Percentiles rank a stretch among this genome's conserved stretches.
Conservation (phyloP, 1,140 invertebrate genomes). For the Xylocopa sonorina region DNA sequence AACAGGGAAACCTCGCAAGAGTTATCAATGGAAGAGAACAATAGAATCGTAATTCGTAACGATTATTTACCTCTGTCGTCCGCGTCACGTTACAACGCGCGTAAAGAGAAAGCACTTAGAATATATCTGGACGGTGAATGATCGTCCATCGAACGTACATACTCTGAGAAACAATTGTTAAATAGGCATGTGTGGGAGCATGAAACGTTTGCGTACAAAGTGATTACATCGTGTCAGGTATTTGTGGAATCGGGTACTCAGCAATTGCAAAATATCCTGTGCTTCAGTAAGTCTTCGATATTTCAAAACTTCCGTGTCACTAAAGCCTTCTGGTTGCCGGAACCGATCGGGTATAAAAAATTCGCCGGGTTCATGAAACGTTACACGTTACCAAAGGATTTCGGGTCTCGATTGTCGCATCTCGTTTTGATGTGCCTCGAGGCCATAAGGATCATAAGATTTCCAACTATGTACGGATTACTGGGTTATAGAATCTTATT, state of each 20-base stretch:
- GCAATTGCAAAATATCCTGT: constrained; percentile 57
- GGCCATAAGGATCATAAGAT: constrained; percentile 25
- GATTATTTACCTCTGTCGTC: constrained; percentile 75
- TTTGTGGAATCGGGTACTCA: constrained; percentile 47
- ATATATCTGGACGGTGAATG: constrained; percentile 86
- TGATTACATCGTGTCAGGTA: constrained; percentile 32
- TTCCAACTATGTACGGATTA: constrained; percentile 24
- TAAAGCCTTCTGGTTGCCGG: constrained; percentile 20
- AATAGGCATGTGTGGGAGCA: constrained; percentile 45
- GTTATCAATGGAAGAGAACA: constrained; percentile 84
- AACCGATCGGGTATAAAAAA: constrained; percentile 34
- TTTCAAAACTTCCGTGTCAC: constrained; percentile 53
- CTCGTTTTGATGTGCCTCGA: constrained; percentile 39
- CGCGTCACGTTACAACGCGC: constrained; percentile 80
- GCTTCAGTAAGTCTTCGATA: constrained; percentile 50
- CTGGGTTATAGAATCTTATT: constrained; percentile 23
- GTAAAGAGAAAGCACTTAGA: constrained; percentile 88
- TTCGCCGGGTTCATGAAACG: constrained; percentile 37
- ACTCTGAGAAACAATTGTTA: constrained; percentile 52
- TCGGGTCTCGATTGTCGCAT: constrained; percentile 18
- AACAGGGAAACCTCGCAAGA: constrained; percentile 74
- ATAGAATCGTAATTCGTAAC: constrained; percentile 83
- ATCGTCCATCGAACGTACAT: constrained; percentile 57
- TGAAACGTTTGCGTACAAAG: constrained; percentile 50
- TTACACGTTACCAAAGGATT: constrained; percentile 35